Evolutionary conservation across 2,888 invertebrate species (phyloP), one percentile per base, ranked within the genome.

Genomic region (Drosophila buzzatii): DNA sequence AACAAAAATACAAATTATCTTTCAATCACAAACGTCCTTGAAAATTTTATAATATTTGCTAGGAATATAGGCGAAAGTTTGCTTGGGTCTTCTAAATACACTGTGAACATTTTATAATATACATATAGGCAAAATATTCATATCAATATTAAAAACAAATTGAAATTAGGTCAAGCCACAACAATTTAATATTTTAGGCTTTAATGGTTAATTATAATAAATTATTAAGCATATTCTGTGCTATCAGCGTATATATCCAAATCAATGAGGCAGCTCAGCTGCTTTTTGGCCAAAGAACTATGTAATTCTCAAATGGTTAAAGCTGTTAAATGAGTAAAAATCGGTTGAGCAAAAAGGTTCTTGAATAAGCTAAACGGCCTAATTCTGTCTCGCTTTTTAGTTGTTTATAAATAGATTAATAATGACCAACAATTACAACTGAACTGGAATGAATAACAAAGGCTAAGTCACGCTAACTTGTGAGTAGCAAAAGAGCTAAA

Each of bases 141-240:
- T 49, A 31, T 49, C 49, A 49, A 31, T n/a, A 47, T 27, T 27
- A 27, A 49, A 31, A 49, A 18, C 31, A 49, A n/a, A 12, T 10
- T 31, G n/a, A 31, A 49, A 12, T 31, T n/a, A 12, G 31, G 49
- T 49, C 49, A 49, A 31, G 16, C 2, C 14, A 37, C 35, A 12
- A 37, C 27, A 27, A 27, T 33, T 33, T 33, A 9, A 33, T 27
- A 27, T 27, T 6, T 27, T 27, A 27, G 1, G 27, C 6, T 27
- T 27, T 27, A 27, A 27, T 27, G 27, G 27, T 1, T 27, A 27
- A 27, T 27, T 27, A 27, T 27, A 27, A 27, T 27, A 27, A 27
- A 27, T 3, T 27, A 6, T 27, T 5, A 1, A 2, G 23, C 23
- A 3, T 23, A 23, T 23, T 23, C 23, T 0, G 23, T 23, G 23